phyloP scores from a whole-genome alignment of 2,888 invertebrate genomes.

The Meghimatium bilineatum region DNA sequence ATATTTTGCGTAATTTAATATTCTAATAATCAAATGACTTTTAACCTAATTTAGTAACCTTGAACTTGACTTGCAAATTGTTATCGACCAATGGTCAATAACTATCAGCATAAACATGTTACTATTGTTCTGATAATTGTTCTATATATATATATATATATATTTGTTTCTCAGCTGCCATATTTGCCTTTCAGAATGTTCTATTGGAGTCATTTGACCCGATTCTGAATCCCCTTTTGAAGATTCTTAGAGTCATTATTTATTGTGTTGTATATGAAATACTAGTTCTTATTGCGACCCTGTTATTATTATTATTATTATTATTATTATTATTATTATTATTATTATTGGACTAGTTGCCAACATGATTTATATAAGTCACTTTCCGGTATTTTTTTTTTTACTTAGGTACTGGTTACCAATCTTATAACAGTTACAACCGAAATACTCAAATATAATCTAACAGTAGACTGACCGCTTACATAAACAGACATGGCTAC shows the following conservation, averaged over 20 bases:
- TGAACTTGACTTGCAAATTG: too few relatives aligned
- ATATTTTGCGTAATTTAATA: too few relatives aligned
- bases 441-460: neutral
- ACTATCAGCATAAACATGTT: neutral
- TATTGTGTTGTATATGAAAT: neutral
- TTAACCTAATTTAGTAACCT: too few relatives aligned
- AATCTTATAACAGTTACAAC: neutral
- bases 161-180: neutral
- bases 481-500: too few relatives aligned
- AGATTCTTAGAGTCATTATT: neutral
- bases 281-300: neutral
- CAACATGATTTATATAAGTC: neutral
- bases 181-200: neutral
- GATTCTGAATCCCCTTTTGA: neutral
- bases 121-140: neutral
- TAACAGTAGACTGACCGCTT: neutral
- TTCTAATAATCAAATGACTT: too few relatives aligned
- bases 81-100: too few relatives aligned
- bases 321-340: neutral
- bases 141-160: neutral
- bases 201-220: neutral
- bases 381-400: too few relatives aligned
- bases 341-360: neutral
- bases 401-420: constrained; percentile 27
- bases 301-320: neutral